Conservation (phyloP, 1,140 invertebrate genomes). For the Scaptomyza pallida region DNA sequence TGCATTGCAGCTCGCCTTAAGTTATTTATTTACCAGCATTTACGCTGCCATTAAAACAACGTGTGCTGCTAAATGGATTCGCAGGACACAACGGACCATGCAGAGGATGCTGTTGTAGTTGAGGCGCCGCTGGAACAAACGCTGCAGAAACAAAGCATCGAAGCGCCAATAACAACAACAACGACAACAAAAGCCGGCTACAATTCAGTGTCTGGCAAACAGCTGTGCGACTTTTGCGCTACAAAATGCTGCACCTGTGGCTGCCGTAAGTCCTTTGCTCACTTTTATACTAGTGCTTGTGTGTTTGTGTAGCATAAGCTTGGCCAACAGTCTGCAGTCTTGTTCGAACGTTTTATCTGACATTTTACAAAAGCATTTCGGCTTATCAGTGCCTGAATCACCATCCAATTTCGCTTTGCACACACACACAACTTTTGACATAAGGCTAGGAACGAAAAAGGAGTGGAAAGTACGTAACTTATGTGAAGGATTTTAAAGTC, state of each 20-base stretch:
- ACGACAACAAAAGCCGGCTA: background rate
- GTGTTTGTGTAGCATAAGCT: background rate
- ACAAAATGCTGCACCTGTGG: constrained; percentile 36
- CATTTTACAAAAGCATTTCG: too few relatives aligned
- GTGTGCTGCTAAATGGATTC: constrained; percentile 1
- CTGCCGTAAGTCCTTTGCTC: constrained; percentile 47
- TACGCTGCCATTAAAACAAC: too few relatives aligned
- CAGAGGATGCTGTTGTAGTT: background rate
- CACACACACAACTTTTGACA: too few relatives aligned
- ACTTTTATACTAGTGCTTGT: background rate
- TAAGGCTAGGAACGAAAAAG: too few relatives aligned
- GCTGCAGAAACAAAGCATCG: background rate
- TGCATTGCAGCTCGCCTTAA: background rate
- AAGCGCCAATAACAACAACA: background rate
- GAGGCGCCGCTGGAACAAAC: background rate
- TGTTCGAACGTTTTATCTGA: too few relatives aligned
- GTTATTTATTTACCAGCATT: background rate
- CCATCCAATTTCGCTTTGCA: too few relatives aligned
- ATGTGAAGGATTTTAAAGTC: too few relatives aligned
- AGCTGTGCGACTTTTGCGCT: constrained; percentile 13
- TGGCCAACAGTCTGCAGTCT: too few relatives aligned
- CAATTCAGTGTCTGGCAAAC: constrained; percentile 1
- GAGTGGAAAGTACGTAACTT: too few relatives aligned
- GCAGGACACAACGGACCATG: background rate
- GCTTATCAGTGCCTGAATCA: too few relatives aligned